phyloP scores from a whole-genome alignment of 2,888 invertebrate genomes.

The Xylota sylvarum region DNA sequence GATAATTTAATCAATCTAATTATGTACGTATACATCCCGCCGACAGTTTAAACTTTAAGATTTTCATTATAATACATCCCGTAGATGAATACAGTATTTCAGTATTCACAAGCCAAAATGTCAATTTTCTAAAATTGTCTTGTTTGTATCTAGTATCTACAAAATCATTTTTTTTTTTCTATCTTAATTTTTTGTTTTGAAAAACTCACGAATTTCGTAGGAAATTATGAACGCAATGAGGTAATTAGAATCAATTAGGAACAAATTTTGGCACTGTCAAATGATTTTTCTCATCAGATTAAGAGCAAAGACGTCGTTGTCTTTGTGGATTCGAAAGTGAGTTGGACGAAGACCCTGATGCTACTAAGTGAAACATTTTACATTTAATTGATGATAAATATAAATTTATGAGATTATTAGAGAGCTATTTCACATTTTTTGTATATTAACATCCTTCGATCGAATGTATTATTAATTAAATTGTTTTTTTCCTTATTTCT shows the following conservation, averaged over 20 bases:
- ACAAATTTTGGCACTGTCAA: conserved; percentile 60
- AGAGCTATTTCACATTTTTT: neutral
- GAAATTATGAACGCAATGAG: conserved; percentile 40
- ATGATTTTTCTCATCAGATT: conserved; percentile 45
- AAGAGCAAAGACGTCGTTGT: conserved; percentile 39
- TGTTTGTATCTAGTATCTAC: neutral
- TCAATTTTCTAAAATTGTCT: conserved; percentile 49
- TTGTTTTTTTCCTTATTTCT: conserved; percentile 15
- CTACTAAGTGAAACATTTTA: conserved; percentile 40
- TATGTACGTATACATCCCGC: conserved; percentile 18
- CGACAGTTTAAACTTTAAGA: conserved; percentile 17
- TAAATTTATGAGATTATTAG: no score
- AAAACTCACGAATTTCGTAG: conserved; percentile 10
- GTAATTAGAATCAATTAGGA: conserved; percentile 69
- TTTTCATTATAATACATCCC: conserved; percentile 8
- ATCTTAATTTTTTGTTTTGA: neutral
- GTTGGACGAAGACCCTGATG: conserved; percentile 5
- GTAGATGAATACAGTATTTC: neutral
- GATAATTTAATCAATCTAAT: conserved; percentile 57
- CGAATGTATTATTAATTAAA: neutral
- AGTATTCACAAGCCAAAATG: conserved; percentile 35
- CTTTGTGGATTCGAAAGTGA: conserved; percentile 15
- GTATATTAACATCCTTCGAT: conserved; percentile 11
- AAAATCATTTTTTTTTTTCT: neutral
- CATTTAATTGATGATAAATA: neutral